phyloP scores from a whole-genome alignment of 2,797 vertebrate genomes.

The Muscicapa comitata region DNA sequence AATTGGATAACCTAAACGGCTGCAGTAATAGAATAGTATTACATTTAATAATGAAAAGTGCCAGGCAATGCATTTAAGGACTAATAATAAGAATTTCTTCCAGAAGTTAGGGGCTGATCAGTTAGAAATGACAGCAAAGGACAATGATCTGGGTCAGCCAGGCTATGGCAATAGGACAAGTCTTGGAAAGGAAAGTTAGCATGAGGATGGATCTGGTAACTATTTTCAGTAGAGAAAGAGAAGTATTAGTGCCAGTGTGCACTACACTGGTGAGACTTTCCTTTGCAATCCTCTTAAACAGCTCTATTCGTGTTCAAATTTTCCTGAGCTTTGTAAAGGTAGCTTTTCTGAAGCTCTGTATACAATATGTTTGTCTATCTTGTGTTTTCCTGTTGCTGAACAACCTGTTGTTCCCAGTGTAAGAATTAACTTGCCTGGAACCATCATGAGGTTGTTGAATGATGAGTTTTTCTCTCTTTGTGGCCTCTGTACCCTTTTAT shows the following conservation, averaged over 20 bases:
- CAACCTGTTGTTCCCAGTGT: neutral
- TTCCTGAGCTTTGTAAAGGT: neutral
- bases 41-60: constrained; percentile 15
- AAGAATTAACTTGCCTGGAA: neutral
- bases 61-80: neutral
- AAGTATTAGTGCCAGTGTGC: neutral
- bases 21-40: neutral
- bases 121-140: neutral
- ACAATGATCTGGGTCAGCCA: neutral
- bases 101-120: neutral
- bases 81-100: neutral
- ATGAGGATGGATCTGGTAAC: neutral
- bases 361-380: neutral
- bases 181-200: neutral
- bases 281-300: neutral
- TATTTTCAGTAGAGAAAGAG: neutral
- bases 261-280: neutral
- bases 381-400: neutral
- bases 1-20: constrained; percentile 14
- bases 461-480: neutral
- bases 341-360: neutral
- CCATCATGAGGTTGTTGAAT: neutral
- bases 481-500: neutral
- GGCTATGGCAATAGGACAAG: neutral
- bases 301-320: neutral